Evolutionary conservation across 2,888 invertebrate species (phyloP), one percentile per base, ranked within the genome.

Genomic region (Agrypnus murinus): DNA sequence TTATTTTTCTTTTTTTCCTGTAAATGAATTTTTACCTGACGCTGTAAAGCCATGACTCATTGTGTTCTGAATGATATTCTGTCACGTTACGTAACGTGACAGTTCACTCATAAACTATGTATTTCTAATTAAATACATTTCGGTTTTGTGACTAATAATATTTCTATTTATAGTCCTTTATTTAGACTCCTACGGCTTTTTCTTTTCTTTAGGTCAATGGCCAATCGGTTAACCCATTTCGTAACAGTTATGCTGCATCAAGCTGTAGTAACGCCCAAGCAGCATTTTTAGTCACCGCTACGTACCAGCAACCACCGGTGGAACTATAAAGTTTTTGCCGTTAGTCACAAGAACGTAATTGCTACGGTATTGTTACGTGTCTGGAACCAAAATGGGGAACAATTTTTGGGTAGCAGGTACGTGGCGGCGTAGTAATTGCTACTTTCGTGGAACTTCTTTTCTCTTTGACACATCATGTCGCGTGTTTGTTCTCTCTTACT

Each of bases 191-290:
- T 45, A 65, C 60, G 59, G 55, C 59, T 15, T 62, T 58, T 55
- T 57, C 17, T 38, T 25, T 25, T 38, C 45, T 69, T 32, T 70
- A 65, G 70, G 70, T 70, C 70, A 70, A 70, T 57, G 70, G 65
- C 70, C 70, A 70, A 46, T 50, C 50, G 60, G 50, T 62, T 66
- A 70, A 65, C 60, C 65, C 58, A 65, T 66, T 66, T 50, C 48
- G 57, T 65, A 69, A 69, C 69, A 55, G 69, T 63, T 69, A 64
- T 64, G 38, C 43, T 50, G 59, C 50, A 69, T 48, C 48, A 43
- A 69, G 57, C 58, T 64, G 19, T 34, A 14, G 64, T 69, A 69
- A 69, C 69, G n/a, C n/a, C n/a, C n/a, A n/a, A n/a, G n/a, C n/a
- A n/a, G n/a, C n/a, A n/a, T n/a, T n/a, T n/a, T n/a, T n/a, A n/a